A percentile compares a stretch with the other conserved stretches of the same genome.
These are phyloP conservation scores for Halocynthia aurantium DNA, from an alignment of 23 tunicate genomes.

Conservation along the genomic window DNA sequence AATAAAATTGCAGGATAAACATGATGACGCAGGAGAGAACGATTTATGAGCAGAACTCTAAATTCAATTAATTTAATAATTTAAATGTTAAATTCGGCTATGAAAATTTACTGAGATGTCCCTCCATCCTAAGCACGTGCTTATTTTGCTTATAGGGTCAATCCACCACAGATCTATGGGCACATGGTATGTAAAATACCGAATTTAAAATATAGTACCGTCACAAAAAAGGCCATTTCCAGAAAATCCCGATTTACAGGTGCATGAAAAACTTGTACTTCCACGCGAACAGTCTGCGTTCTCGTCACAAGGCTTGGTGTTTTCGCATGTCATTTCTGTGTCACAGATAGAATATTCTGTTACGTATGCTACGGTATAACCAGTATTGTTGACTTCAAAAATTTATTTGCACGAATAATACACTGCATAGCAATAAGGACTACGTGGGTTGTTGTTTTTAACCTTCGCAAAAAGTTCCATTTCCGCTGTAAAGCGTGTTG, in stretches of 20 bases:
- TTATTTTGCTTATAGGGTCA: not conserved
- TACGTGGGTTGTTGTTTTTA: too few relatives aligned
- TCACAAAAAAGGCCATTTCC: not conserved
- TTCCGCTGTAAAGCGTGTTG: not conserved
- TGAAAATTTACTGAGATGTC: too few relatives aligned
- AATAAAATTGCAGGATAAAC: too few relatives aligned
- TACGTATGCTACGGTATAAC: not conserved
- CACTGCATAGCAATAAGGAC: too few relatives aligned
- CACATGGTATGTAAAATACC: too few relatives aligned
- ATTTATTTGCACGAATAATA: not conserved
- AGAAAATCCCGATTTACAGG: not conserved
- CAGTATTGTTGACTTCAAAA: not conserved
- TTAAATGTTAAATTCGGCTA: too few relatives aligned
- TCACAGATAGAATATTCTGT: not conserved
- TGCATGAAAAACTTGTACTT: not conserved
- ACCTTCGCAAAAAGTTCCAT: not conserved
- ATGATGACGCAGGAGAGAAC: too few relatives aligned
- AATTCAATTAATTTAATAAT: too few relatives aligned
- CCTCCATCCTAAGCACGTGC: not conserved
- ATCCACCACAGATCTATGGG: not conserved
- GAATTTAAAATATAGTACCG: too few relatives aligned
- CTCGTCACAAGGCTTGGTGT: not conserved
- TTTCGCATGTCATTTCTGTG: constrained; percentile 16
- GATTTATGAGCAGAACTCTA: too few relatives aligned
- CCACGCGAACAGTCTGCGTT: not conserved